A percentile compares a stretch with the other conserved stretches of the same genome.
These are phyloP conservation scores for Phylloscopus collybita DNA, from an alignment of 2,797 vertebrate species.

Conservation along the genomic window DNA sequence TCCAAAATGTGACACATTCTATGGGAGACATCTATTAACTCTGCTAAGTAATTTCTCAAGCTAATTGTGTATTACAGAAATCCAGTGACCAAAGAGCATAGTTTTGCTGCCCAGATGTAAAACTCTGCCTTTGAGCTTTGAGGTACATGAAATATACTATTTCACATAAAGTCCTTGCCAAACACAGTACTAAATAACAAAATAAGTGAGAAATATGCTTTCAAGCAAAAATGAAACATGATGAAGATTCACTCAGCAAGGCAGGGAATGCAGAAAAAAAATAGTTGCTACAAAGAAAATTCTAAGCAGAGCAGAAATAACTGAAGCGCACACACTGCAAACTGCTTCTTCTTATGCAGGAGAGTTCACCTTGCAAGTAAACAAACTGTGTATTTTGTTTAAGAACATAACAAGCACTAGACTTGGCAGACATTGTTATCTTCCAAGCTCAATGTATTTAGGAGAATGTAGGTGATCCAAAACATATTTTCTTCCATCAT, in stretches of 20 bases:
- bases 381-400: background rate
- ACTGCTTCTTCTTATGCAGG: background rate
- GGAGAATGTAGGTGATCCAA: background rate
- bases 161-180: slow-evolving; percentile 13
- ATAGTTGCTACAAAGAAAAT: background rate
- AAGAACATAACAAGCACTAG: background rate
- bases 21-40: background rate
- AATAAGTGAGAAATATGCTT: slow-evolving; percentile 47
- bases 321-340: background rate
- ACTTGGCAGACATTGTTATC: background rate
- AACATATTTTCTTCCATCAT: background rate
- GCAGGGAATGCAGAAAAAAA: background rate
- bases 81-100: background rate
- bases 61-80: background rate
- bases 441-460: background rate
- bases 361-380: background rate
- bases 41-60: background rate
- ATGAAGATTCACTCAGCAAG: slow-evolving; percentile 6
- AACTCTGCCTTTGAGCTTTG: background rate
- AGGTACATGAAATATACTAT: background rate
- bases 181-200: slow-evolving; percentile 42
- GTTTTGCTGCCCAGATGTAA: slow-evolving; percentile 34
- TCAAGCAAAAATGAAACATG: slow-evolving; percentile 21
- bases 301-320: background rate
- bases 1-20: background rate